Percentiles rank a stretch among this genome's conserved stretches.
Conservation (phyloP, 2,888 invertebrate species). For the Atethmia centrago region DNA sequence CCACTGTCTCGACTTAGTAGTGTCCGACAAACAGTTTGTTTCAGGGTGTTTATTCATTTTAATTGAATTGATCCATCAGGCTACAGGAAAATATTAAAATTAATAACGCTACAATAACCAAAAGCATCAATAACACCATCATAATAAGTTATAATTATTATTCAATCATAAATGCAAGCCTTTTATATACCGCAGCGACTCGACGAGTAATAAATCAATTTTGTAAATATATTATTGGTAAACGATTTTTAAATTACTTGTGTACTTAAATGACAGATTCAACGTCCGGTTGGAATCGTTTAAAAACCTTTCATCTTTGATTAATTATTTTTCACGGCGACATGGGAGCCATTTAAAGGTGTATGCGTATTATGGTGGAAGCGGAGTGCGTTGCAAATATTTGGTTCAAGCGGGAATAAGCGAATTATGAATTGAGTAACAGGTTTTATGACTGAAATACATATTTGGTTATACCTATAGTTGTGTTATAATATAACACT, state of each 20-base stretch:
- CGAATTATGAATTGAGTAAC: constrained; percentile 24
- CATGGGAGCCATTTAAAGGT: constrained; percentile 61
- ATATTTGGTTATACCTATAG: too few relatives aligned
- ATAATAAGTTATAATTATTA: constrained; percentile 41
- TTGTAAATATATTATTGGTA: constrained; percentile 53
- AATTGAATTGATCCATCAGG: background rate
- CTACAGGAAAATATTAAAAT: background rate
- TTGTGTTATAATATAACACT: too few relatives aligned
- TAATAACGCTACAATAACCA: constrained; percentile 14
- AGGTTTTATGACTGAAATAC: constrained; percentile 34
- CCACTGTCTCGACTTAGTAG: background rate
- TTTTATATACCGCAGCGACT: constrained; percentile 31
- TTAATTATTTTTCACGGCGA: constrained; percentile 70
- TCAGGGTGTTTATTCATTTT: background rate
- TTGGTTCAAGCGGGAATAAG: background rate
- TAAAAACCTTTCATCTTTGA: constrained; percentile 69
- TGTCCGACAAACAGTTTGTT: background rate
- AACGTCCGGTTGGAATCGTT: constrained; percentile 59
- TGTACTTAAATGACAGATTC: constrained; percentile 59
- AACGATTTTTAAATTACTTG: constrained; percentile 63
- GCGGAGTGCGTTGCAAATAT: constrained; percentile 12
- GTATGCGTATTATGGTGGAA: constrained; percentile 24
- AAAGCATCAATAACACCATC: constrained; percentile 18
- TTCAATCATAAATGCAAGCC: constrained; percentile 38
- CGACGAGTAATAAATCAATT: constrained; percentile 54